Evolutionary conservation across 2,797 vertebrate genomes (phyloP).

Genomic region (Heteromormyrus szaboi): DNA sequence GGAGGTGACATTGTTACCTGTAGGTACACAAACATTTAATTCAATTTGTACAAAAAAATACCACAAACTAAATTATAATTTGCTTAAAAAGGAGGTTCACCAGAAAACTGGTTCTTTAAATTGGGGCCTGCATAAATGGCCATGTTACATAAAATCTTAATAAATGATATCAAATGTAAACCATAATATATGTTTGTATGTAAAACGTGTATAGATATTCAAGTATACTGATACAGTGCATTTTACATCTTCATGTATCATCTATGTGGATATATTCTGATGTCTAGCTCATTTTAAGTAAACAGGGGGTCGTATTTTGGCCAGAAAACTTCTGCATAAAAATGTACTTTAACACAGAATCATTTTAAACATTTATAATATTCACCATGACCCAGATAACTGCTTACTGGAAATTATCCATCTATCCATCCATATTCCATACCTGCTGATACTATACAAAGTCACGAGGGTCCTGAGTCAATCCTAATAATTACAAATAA

Average conservation of each 20-base stretch:
- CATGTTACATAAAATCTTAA: background rate
- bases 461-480: background rate
- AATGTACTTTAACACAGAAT: background rate
- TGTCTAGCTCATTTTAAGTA: background rate
- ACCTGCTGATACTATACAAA: background rate
- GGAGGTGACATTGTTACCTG: background rate
- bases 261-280: background rate
- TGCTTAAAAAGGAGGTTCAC: background rate
- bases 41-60: background rate
- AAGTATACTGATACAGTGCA: background rate
- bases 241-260: background rate
- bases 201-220: background rate
- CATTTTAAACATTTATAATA: background rate
- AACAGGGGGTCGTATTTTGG: background rate
- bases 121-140: background rate
- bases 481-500: background rate
- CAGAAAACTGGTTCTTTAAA: background rate
- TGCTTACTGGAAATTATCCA: background rate
- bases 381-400: background rate
- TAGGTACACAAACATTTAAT: background rate
- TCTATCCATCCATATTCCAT: background rate
- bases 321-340: background rate
- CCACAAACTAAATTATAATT: background rate
- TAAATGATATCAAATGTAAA: background rate
- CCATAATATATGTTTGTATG: background rate